Evolutionary conservation across 1,140 invertebrate species (phyloP), one percentile per base, ranked within the genome.

Genomic region (Drosophila repleta): DNA sequence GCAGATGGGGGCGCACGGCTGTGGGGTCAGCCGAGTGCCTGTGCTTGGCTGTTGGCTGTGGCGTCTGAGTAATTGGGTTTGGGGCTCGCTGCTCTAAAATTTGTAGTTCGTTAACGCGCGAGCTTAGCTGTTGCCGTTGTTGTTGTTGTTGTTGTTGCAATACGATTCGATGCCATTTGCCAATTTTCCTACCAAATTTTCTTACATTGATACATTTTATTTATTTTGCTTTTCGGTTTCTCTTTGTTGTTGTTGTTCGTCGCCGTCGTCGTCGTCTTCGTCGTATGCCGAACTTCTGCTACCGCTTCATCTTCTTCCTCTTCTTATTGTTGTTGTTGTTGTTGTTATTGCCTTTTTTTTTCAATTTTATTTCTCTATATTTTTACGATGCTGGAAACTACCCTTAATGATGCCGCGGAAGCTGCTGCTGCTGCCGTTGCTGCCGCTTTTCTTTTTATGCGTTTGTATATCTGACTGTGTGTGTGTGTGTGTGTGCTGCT

Each of bases 361-460:
- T 81, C 65, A 87, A 81, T 87, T 85, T 81, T 78, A 87, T 85
- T 87, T 87, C 82, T 87, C 82, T 87, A 87, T 87, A 81, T 85
- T 87, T 88, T 87, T 87, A 82, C 82, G 83, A 87, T 76, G 79
- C 75, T 87, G 56, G 67, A 87, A 87, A 87, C 82, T 87, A 87
- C 82, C 82, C 82, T 88, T 87, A 87, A 87, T 87, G 82, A 87
- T 88, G 83, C 78, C 63, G 68, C 68, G 68, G 62, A 67, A 66
- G 67, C 79, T 75, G 66, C 63, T 82, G 78, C 56, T 6, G 6
- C 24, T 87, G 82, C 78, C 58, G 61, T 52, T 75, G 66, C 63
- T 82, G 78, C 56, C 71, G 60, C 79, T 81, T 66, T 49, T 32
- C 46, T 32, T 37, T 52, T 32, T 60, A 10, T 17, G 32, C 32